phyloP scores from a whole-genome alignment of 2,797 vertebrate genomes.

The Harpagifer antarcticus region DNA sequence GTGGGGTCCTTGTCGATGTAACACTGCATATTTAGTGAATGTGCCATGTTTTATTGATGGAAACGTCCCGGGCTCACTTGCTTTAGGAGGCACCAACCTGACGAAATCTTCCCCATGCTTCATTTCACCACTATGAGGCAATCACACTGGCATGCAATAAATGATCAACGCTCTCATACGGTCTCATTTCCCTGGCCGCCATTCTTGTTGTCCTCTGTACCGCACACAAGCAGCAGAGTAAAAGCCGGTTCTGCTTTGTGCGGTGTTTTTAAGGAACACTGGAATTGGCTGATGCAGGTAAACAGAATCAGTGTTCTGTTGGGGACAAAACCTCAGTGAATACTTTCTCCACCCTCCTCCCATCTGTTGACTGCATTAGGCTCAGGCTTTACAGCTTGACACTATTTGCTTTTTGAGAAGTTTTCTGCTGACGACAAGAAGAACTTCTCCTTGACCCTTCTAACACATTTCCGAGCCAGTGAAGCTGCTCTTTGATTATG shows the following conservation, averaged over 20 bases:
- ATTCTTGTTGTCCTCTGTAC: conserved; percentile 12
- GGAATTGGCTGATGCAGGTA: conserved; percentile 3
- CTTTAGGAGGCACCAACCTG: conserved; percentile 64
- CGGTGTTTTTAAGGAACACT: conserved; percentile 9
- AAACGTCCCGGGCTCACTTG: conserved; percentile 50
- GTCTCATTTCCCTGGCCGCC: conserved; percentile 22
- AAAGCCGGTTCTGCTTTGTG: not conserved
- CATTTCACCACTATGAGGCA: conserved; percentile 60
- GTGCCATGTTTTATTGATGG: conserved; percentile 81
- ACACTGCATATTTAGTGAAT: conserved; percentile 69
- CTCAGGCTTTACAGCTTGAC: conserved; percentile 29
- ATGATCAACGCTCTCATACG: conserved; percentile 13
- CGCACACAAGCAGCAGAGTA: not conserved
- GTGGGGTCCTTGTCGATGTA: conserved; percentile 56
- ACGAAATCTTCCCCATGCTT: conserved; percentile 65
- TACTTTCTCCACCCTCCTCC: not conserved
- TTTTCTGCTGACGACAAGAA: conserved; percentile 81
- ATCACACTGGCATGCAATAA: conserved; percentile 49
- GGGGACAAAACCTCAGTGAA: conserved; percentile 11
- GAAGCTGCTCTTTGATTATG: conserved; percentile 85
- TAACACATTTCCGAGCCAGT: conserved; percentile 85
- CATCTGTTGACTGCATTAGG: not conserved
- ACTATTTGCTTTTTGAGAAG: conserved; percentile 61
- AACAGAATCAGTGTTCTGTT: conserved; percentile 19
- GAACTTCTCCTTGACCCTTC: conserved; percentile 86